Base-by-base conservation (phyloP, 2,113 vertebrate species). In the Leptocoma aspasia region DNA sequence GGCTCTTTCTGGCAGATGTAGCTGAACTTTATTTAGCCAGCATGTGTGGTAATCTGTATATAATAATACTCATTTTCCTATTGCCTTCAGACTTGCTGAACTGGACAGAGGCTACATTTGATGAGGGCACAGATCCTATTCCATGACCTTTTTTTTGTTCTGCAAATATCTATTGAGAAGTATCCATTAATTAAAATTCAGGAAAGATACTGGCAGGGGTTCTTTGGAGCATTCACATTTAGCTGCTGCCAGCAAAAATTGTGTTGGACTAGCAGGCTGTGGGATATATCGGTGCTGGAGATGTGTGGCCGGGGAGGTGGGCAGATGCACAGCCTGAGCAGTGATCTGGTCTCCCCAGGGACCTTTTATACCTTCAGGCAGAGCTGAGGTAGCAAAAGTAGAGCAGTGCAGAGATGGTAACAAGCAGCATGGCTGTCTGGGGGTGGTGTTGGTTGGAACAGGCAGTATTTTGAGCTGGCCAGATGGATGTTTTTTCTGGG, bases 401-500 rank as follows among this genome's bases (percentile, higher is more conserved):
- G 84, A 89, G 79, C 81, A 27, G 39, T 78, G 44, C 42, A 53
- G 88, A 61, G 84, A 86, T 5, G 19, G 70, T 73, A 65, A 69
- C 64, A 53, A 81, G 91, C 89, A 24, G 73, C 60, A 10, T 33
- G 22, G 57, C 90, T 56, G 64, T 81, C 92, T 4, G 92, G 94
- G 91, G 96, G 95, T 59, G 90, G 93, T 78, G 90, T 44, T 82
- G 68, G 56, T 90, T 90, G 72, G 86, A 94, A 94, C 85, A 93
- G 93, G 80, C 85, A 28, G 68, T 82, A 45, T 90, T 97, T 95
- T 39, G 49, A 84, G 90, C 80, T 90, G 88, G 88, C 90, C 95
- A 95, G 93, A 96, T 95, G 96, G 95, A 92, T 95, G 95, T 85
- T 95, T 95, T 95, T 97, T 94, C 88, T 97, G 90, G 82, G 88